Base-by-base conservation (phyloP, 1,140 invertebrate species). In the Belonocnema kinseyi region DNA sequence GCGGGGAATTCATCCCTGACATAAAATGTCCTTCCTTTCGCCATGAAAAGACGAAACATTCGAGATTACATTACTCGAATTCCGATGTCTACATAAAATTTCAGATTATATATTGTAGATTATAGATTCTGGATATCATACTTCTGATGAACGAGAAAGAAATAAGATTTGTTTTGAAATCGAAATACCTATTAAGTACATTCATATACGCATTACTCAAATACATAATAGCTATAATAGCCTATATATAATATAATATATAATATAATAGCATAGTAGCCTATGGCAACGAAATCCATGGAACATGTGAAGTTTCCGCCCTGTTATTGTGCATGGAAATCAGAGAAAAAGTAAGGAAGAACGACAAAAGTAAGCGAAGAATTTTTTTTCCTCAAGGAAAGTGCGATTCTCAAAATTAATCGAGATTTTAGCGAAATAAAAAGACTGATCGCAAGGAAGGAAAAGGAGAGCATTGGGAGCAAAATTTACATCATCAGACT, bases 381-480 rank as follows among this genome's bases (percentile, higher is more conserved):
- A 83, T 80, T 86, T 85, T 85, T 84, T 81, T 81, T 86, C 88
- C 83, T 82, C 75, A 70, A 74, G 84, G 83, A 81, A 85, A 80
- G 83, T 85, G 85, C 85, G 87, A 88, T 88, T 84, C 79, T 83
- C 82, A 82, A 87, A 88, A 89, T 89, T 88, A 86, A 86, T 50
- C n/a, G 86, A 85, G 88, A 88, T 89, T 86, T 87, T 85, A 83
- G 83, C 80, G 86, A 85, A 88, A 88, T 86, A 85, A 89, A 85
- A 85, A 82, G 87, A 78, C 61, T 76, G 51, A 77, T 72, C 53
- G 74, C 75, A 83, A 77, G 79, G 78, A 80, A 72, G 73, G 76
- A 80, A 73, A 54, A 52, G 50, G 61, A n/a, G 26, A 21, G 58
- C 70, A 21, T 80, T 80, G 78, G 76, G 77, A 71, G 61, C 0